A percentile compares a stretch with the other conserved stretches of the same genome.
Evolutionary conservation across 2,113 vertebrate genomes (phyloP).

Genomic region (Neoarius graeffei): DNA sequence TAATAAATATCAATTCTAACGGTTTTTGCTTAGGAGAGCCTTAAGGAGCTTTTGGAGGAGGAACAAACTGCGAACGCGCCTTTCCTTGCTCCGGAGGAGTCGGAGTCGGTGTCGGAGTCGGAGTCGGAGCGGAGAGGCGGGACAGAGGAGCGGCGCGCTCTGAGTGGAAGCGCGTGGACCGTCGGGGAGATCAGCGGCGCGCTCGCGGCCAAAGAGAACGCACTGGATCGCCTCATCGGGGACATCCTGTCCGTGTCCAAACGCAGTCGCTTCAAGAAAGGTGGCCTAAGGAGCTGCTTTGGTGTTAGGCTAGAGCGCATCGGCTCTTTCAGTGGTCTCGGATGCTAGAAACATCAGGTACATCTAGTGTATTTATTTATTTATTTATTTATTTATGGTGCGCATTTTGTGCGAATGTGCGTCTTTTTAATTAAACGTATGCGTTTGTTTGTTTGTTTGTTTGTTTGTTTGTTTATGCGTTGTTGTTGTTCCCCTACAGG

Average conservation of each 20-base stretch:
- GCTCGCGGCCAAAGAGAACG: conserved; percentile 51
- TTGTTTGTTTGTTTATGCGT: conserved; percentile 6
- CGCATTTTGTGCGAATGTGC: background rate
- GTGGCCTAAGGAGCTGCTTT: conserved; percentile 76
- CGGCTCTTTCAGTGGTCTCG: conserved; percentile 78
- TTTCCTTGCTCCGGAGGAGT: conserved; percentile 44
- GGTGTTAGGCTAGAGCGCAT: conserved; percentile 76
- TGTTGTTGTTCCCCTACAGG: conserved; percentile 46
- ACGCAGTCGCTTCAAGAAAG: conserved; percentile 74
- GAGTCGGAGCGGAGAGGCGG: conserved; percentile 40
- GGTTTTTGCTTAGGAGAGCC: conserved; percentile 55
- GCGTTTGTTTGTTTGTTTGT: background rate
- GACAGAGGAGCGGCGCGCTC: conserved; percentile 50
- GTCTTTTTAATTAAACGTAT: background rate
- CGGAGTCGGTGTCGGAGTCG: conserved; percentile 49
- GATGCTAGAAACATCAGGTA: conserved; percentile 67
- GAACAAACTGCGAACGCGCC: conserved; percentile 62
- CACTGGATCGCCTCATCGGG: conserved; percentile 63
- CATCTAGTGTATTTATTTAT: background rate
- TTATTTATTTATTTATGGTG: background rate
- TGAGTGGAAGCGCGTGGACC: conserved; percentile 40
- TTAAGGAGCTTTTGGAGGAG: conserved; percentile 69
- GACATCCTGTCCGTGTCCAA: conserved; percentile 71
- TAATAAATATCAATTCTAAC: background rate
- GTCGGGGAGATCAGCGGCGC: conserved; percentile 44